Percentiles rank a stretch among this genome's conserved stretches.
These are phyloP conservation scores for Eremobia ochroleuca DNA, from an alignment of 2,888 invertebrate species.

Conservation along the genomic window DNA sequence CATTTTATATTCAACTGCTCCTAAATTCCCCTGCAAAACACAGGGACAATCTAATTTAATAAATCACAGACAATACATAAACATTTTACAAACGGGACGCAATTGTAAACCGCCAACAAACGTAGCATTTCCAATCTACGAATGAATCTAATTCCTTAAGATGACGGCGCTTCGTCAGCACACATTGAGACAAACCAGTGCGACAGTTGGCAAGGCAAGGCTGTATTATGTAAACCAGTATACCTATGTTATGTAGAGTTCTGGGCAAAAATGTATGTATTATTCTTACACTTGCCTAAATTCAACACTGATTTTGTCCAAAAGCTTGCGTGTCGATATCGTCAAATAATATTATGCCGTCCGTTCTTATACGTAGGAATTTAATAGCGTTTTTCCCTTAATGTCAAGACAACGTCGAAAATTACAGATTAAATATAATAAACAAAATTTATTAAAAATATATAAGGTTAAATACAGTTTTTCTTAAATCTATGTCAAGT, in stretches of 20 bases:
- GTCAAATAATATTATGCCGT: background rate
- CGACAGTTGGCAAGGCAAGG: constrained; percentile 43
- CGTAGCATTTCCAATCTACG: constrained; percentile 29
- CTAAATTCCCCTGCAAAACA: background rate
- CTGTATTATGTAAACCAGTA: constrained; percentile 56
- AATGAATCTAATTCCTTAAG: constrained; percentile 50
- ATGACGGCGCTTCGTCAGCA: constrained; percentile 51
- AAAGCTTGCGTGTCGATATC: background rate
- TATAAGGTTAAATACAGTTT: too few relatives aligned
- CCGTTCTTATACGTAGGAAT: background rate
- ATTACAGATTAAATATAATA: background rate
- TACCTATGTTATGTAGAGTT: constrained; percentile 25
- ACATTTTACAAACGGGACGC: constrained; percentile 21
- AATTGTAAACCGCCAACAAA: constrained; percentile 30
- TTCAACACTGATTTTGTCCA: background rate
- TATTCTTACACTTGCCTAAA: background rate
- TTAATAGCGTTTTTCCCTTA: background rate
- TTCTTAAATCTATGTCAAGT: too few relatives aligned
- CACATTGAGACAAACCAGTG: constrained; percentile 28
- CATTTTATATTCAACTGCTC: constrained; percentile 10
- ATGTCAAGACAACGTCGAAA: background rate
- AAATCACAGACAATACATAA: constrained; percentile 38
- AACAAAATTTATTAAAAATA: too few relatives aligned
- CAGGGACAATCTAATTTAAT: background rate
- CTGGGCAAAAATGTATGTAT: background rate